A percentile compares a stretch with the other conserved stretches of the same genome.
Conservation (phyloP, 2,113 vertebrate genomes). For the Willisornis vidua region DNA sequence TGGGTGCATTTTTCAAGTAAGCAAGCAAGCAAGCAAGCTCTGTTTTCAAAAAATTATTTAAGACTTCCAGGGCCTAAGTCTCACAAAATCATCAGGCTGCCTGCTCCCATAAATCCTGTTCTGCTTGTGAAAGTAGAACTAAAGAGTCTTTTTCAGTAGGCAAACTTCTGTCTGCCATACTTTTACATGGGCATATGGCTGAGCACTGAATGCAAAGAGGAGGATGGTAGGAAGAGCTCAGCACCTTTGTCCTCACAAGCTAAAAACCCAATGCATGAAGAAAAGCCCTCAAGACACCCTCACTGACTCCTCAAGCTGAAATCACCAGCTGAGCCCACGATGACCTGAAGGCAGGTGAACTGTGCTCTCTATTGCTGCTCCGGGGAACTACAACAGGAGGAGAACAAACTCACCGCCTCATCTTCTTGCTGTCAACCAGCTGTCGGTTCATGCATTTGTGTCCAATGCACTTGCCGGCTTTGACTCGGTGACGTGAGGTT, state of each 20-base stretch:
- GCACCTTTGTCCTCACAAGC: not conserved
- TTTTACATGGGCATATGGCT: not conserved
- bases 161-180: not conserved
- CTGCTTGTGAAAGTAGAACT: not conserved
- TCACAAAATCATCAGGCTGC: not conserved
- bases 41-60: not conserved
- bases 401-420: slow-evolving; percentile 70
- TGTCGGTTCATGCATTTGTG: slow-evolving; percentile 51
- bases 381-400: not conserved
- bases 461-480: slow-evolving; percentile 53
- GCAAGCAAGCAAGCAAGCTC: not conserved
- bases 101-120: not conserved
- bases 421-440: slow-evolving; percentile 59
- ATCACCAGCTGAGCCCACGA: not conserved
- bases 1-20: not conserved
- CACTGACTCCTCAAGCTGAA: not conserved
- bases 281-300: not conserved
- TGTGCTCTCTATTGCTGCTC: slow-evolving; percentile 20
- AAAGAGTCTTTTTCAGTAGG: not conserved
- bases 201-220: accelerated
- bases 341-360: not conserved
- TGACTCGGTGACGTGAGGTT: not conserved
- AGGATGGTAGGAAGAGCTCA: not conserved
- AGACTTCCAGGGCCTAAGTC: not conserved
- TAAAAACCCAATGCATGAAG: not conserved